These are phyloP conservation scores for Cynoglossus semilaevis DNA, from an alignment of 2,113 vertebrate genomes.

Conservation along the genomic window DNA sequence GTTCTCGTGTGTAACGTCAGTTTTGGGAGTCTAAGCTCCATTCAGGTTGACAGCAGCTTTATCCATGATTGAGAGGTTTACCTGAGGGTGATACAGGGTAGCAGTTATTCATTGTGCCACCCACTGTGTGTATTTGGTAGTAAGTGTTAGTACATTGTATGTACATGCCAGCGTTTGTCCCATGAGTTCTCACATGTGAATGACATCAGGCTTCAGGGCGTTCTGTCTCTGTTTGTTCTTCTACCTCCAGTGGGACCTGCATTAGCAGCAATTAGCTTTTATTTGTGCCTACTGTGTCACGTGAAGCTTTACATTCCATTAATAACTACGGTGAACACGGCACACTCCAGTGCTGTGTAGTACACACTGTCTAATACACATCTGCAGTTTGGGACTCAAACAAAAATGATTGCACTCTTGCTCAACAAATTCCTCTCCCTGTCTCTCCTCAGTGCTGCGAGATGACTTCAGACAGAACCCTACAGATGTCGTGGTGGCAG, in stretches of 20 bases:
- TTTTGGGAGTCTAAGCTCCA: constrained; percentile 35
- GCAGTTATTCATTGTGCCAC: constrained; percentile 59
- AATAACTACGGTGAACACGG: constrained; percentile 20
- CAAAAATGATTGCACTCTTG: background rate
- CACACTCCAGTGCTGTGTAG: constrained; percentile 8
- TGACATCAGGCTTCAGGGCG: constrained; percentile 70
- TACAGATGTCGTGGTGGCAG: constrained; percentile 93
- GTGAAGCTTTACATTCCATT: constrained; percentile 50
- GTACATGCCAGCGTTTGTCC: constrained; percentile 34
- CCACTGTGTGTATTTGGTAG: constrained; percentile 29
- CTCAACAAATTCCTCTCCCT: background rate
- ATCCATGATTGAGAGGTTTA: constrained; percentile 50
- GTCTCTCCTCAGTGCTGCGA: constrained; percentile 81
- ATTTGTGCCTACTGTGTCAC: constrained; percentile 52
- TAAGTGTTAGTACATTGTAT: constrained; percentile 26
- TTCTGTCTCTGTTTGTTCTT: constrained; percentile 72
- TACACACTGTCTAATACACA: constrained; percentile 1
- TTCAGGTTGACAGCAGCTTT: constrained; percentile 41
- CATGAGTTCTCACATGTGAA: constrained; percentile 60
- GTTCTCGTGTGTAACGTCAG: constrained; percentile 21
- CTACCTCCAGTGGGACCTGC: constrained; percentile 63
- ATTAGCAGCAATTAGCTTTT: constrained; percentile 75
- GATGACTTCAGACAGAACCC: constrained; percentile 98
- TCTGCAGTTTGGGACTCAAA: background rate
- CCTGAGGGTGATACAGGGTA: constrained; percentile 55